Evolutionary conservation across 2,797 vertebrate genomes (phyloP), one percentile per base, ranked within the genome.

Genomic region (Ptychobarbus kaznakovi): DNA sequence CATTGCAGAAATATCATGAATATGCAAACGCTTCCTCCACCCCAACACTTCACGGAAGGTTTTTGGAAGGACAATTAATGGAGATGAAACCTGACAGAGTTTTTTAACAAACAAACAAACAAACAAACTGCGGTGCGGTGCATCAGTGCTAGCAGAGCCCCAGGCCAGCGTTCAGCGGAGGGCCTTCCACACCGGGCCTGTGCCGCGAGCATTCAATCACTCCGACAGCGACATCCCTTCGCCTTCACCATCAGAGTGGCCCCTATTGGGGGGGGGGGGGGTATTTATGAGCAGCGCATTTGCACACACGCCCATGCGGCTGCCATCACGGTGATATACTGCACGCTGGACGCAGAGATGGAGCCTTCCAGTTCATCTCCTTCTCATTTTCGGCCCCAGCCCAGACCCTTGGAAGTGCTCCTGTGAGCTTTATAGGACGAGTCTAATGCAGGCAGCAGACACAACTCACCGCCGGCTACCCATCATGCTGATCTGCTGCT

Each of bases 171-270:
- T 91, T 91, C 90, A 90, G 92, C 91, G 66, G 91, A 86, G 68
- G 93, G 92, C 92, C 92, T 92, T 91, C 92, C 91, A 88, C 92
- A 91, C 51, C 87, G 87, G 91, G 91, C 92, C 93, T 92, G 92
- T 90, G 90, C 90, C 92, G 91, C 90, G 90, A 92, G 93, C 94
- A 92, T 91, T 96, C 95, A 92, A 95, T 96, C 95, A 95, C 92
- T 89, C 91, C 92, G 95, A 95, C 94, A 94, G 94, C 92, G 92
- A 94, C 95, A 95, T 94, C 94, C 94, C 94, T 93, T 94, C 91
- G 89, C 93, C 94, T 93, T 94, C 92, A 93, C 92, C 92, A 93
- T 95, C 94, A 93, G 92, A 93, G 94, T 91, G 95, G 93, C 95
- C 93, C 92, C 93, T 93, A 91, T 91, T 86, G 93, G 15, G 74